These are phyloP conservation scores for Athalia rosae DNA, from an alignment of 2,888 invertebrate genomes.

Conservation along the genomic window DNA sequence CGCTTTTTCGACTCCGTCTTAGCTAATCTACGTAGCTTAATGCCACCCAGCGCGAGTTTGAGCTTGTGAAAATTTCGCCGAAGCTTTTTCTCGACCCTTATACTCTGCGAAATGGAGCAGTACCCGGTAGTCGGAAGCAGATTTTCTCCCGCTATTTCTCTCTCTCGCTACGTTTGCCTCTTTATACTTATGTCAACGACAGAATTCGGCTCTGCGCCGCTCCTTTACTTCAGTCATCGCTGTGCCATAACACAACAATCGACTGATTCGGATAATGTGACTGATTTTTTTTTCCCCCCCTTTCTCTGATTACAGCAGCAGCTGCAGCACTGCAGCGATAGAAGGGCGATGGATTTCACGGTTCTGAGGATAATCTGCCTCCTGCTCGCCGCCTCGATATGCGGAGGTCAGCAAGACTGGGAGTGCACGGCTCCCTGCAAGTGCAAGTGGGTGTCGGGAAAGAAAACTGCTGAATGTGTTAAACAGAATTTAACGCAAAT, in stretches of 20 bases:
- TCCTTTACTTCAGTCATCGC: not conserved
- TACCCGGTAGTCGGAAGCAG: not conserved
- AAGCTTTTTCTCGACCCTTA: not conserved
- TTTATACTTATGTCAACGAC: slow-evolving; percentile 23
- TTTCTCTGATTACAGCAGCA: slow-evolving; percentile 54
- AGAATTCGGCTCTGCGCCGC: not conserved
- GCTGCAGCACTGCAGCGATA: not conserved
- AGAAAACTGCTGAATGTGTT: slow-evolving; percentile 88
- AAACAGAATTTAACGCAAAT: slow-evolving; percentile 80
- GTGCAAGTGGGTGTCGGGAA: slow-evolving; percentile 91
- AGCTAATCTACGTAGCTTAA: slow-evolving; percentile 36
- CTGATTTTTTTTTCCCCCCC: not conserved
- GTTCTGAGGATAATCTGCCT: not conserved
- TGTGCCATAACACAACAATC: not conserved
- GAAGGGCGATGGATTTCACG: slow-evolving; percentile 59
- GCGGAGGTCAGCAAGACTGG: slow-evolving; percentile 74
- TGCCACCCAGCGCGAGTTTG: not conserved
- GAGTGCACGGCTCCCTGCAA: slow-evolving; percentile 83
- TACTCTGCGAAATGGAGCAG: not conserved
- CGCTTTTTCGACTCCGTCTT: slow-evolving; percentile 38
- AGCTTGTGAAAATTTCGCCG: slow-evolving; percentile 33
- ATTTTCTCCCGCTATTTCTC: not conserved
- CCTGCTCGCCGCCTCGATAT: slow-evolving; percentile 65
- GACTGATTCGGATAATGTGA: not conserved
- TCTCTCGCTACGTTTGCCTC: slow-evolving; percentile 24